These are phyloP conservation scores for Helicoverpa assulta DNA, from an alignment of 2,888 invertebrate species.

Conservation along the genomic window DNA sequence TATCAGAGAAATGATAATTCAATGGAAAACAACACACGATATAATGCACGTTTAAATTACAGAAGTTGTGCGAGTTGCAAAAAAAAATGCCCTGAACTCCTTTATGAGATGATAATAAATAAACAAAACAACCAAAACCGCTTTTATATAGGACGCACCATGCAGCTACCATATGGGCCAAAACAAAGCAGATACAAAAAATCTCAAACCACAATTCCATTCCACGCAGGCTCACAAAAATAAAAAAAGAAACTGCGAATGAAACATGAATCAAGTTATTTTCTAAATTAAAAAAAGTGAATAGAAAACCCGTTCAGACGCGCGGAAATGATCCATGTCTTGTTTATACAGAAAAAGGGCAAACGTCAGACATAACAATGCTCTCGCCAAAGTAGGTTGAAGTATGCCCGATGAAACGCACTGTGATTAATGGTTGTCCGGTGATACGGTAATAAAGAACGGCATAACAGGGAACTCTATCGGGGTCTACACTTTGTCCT, in stretches of 20 bases:
- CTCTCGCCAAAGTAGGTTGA: slow-evolving; percentile 71
- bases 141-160: slow-evolving; percentile 41
- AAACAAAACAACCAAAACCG: slow-evolving; percentile 45
- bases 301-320: slow-evolving; percentile 45
- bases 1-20: too few species aligned
- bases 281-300: slow-evolving; percentile 52
- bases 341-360: slow-evolving; percentile 71
- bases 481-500: slow-evolving; percentile 75
- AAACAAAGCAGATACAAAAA: slow-evolving; percentile 47
- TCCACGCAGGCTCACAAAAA: slow-evolving; percentile 53
- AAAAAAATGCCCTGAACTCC: slow-evolving; percentile 15
- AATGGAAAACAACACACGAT: too few species aligned
- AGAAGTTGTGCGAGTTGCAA: slow-evolving; percentile 1
- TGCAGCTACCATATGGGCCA: slow-evolving; percentile 38
- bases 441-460: slow-evolving; percentile 82
- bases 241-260: slow-evolving; percentile 57
- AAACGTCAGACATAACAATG: slow-evolving; percentile 69
- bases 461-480: slow-evolving; percentile 70
- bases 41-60: too few species aligned
- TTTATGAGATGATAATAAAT: slow-evolving; percentile 29
- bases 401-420: slow-evolving; percentile 72
- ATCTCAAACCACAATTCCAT: slow-evolving; percentile 54
- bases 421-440: slow-evolving; percentile 79
- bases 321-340: slow-evolving; percentile 71
- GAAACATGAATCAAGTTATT: slow-evolving; percentile 52